A percentile compares a stretch with the other conserved stretches of the same genome.
These are phyloP conservation scores for Gari tellinella DNA, from an alignment of 2,888 invertebrate species.

Conservation along the genomic window DNA sequence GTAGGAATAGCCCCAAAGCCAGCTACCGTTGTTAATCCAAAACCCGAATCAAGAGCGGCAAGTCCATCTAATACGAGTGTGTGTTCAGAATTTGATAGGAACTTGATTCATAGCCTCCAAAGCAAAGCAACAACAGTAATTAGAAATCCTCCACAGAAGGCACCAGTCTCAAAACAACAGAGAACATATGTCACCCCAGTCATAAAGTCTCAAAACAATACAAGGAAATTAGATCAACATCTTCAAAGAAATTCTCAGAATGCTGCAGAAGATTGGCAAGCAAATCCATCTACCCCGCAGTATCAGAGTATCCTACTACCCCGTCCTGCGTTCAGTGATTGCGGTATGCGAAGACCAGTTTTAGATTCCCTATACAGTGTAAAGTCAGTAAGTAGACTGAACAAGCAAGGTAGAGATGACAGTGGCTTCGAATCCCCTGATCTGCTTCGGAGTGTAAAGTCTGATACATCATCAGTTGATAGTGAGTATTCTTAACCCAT, in stretches of 20 bases:
- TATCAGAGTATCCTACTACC: constrained; percentile 18
- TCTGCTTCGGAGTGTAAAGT: constrained; percentile 9
- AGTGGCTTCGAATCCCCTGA: constrained; percentile 43
- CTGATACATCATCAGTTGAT: constrained; percentile 38
- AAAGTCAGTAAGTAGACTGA: constrained; percentile 36
- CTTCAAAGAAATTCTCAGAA: constrained; percentile 22
- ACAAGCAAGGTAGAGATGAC: constrained; percentile 31
- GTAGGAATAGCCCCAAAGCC: constrained; percentile 9
- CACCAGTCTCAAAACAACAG: not conserved
- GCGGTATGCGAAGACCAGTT: constrained; percentile 39
- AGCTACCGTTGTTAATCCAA: no score
- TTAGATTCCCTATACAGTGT: constrained; percentile 40
- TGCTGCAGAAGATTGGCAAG: constrained; percentile 32
- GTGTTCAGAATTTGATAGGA: no score
- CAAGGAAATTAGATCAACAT: constrained; percentile 25
- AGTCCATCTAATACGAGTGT: no score
- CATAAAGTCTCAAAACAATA: constrained; percentile 51
- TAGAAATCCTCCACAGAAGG: not conserved
- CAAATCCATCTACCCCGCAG: constrained; percentile 16
- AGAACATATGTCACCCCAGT: not conserved
- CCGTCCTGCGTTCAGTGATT: constrained; percentile 60
- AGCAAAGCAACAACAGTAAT: not conserved
- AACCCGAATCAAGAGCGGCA: no score
- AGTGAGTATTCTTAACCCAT: constrained; percentile 17
- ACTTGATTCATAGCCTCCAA: not conserved